Conservation (phyloP, 2,797 vertebrate genomes). For the Ispidina picta region DNA sequence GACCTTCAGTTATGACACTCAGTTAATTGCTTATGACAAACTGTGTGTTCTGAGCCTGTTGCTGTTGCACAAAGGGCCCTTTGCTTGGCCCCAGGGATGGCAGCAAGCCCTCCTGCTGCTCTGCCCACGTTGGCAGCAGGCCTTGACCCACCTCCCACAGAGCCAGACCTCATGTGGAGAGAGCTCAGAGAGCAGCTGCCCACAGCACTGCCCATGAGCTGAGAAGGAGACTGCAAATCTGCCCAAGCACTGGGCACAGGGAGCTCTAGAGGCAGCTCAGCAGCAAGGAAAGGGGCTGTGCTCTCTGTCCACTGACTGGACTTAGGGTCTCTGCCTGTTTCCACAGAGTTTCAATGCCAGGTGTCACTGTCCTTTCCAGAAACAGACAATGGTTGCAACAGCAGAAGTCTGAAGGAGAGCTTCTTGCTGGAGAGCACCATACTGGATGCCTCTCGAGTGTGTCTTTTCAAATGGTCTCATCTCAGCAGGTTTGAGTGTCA, state of each 20-base stretch:
- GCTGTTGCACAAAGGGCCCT: neutral
- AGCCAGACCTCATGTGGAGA: neutral
- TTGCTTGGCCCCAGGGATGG: neutral
- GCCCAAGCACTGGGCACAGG: neutral
- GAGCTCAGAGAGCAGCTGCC: neutral
- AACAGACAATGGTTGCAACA: neutral
- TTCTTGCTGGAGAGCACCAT: neutral
- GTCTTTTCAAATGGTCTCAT: neutral
- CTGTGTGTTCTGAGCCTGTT: neutral
- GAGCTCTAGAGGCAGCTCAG: neutral
- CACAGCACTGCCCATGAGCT: neutral
- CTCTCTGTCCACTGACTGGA: fast-evolving
- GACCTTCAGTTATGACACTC: conserved; percentile 15
- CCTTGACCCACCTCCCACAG: neutral
- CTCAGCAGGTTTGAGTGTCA: neutral
- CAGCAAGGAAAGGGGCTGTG: neutral
- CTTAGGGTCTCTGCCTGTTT: neutral
- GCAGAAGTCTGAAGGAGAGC: neutral
- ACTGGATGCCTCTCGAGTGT: neutral
- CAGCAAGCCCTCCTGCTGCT: neutral
- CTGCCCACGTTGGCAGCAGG: neutral
- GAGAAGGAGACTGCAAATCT: neutral
- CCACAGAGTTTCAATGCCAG: neutral
- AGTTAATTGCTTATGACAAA: neutral
- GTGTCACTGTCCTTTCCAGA: neutral